Base-by-base conservation (phyloP, 2,113 vertebrate species). In the Trinectes maculatus region DNA sequence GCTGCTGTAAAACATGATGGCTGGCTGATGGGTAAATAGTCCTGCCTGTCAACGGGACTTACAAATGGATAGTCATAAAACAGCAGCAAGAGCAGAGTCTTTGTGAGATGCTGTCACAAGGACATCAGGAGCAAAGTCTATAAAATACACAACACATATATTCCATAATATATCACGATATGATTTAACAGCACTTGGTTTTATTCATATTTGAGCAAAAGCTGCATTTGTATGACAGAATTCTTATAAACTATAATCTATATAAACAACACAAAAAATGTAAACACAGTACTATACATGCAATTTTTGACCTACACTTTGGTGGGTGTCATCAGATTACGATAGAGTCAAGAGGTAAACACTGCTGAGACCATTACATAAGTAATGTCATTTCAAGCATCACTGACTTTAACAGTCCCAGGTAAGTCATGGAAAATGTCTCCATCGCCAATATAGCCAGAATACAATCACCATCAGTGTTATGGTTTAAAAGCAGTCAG, bases 381-480 rank as follows among this genome's bases (percentile, higher is more conserved):
- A 63, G 16, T 34, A n/a, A 18, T 53, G 53, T 64, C 28, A 51
- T 78, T 49, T 68, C 71, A 76, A 70, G 83, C 76, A 11, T 26
- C 71, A 79, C 25, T 76, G 55, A 59, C 24, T 75, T 86, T 78
- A 77, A 84, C 44, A 19, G 70, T 55, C 36, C 18, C 43, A 43
- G 39, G 64, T 55, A 78, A 57, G 31, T 72, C 76, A 76, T 16
- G 1, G 31, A 61, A 34, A 54, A 51, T 1, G 58, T 3, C 67
- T 40, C 51, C 25, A 24, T 46, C 25, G 4, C 39, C 47, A 36
- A 57, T 56, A 36, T 51, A 33, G 61, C 60, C 42, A 34, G 26
- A 56, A 59, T 51, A 22, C 43, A 52, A 29, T 3, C n/a, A n/a
- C n/a, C n/a, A 29, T 28, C 60, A 72, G 52, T 52, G 26, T 59